phyloP scores from a whole-genome alignment of 2,113 vertebrate genomes.

The Leucoraja erinaceus region DNA sequence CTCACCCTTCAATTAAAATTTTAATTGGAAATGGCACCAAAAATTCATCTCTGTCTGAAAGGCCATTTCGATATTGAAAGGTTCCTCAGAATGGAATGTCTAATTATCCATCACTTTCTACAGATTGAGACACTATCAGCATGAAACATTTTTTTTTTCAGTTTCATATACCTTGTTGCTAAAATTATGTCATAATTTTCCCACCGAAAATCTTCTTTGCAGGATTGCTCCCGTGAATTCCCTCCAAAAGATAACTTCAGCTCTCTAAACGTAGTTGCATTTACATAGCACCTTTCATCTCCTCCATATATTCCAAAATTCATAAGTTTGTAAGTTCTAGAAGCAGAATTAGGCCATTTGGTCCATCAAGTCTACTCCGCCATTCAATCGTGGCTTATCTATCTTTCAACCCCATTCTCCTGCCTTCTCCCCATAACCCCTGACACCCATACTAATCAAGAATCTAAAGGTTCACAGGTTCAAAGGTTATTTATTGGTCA shows the following conservation, averaged over 20 bases:
- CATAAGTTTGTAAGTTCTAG: not conserved
- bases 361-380: too few relatives aligned
- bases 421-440: too few relatives aligned
- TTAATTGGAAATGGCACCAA: constrained; percentile 31
- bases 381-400: too few relatives aligned
- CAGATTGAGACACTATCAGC: not conserved
- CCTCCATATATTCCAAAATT: not conserved
- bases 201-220: not conserved
- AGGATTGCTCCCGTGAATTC: not conserved
- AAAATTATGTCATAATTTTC: not conserved
- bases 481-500: too few relatives aligned
- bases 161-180: not conserved
- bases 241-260: too few relatives aligned
- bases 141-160: not conserved
- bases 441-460: too few relatives aligned
- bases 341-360: too few relatives aligned
- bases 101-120: constrained; percentile 29
- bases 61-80: not conserved
- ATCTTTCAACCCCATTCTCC: too few relatives aligned
- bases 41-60: constrained; percentile 32
- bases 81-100: not conserved
- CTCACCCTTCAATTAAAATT: constrained; percentile 37
- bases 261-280: not conserved
- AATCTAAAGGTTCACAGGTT: too few relatives aligned
- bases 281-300: not conserved